Base-by-base conservation (phyloP, 2,113 vertebrate species). In the Romanogobio albipinnatus region DNA sequence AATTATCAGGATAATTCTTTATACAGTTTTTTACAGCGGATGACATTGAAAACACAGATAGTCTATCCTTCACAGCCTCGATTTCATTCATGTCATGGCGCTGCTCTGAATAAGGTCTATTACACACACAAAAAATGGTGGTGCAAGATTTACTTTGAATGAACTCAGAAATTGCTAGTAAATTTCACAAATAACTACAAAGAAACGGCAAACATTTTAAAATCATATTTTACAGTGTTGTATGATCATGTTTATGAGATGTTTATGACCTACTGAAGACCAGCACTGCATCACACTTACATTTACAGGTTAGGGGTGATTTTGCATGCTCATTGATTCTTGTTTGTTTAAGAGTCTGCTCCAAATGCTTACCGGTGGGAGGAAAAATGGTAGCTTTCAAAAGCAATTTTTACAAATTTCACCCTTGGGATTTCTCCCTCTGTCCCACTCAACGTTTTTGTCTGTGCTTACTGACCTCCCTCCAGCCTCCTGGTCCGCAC, bases 381-480 rank as follows among this genome's bases (percentile, higher is more conserved):
- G n/a, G 51, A 71, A 64, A 19, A 71, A 68, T 9, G 8, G 29
- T 11, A 70, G 9, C 26, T 43, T 51, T 76, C 36, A 58, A 68
- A 80, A 13, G 26, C 75, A 51, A 59, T 83, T 49, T 61, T 73
- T 24, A 4, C 33, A 76, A 76, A n/a, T 39, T 81, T 76, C 33
- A 59, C 53, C 58, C 36, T 61, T 14, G 47, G 45, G 79, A 45
- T 84, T 84, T 80, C 29, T 61, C n/a, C 24, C 66, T 80, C 71
- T 84, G 22, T 77, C 51, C 62, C 70, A 62, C 70, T 66, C 75
- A 49, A 78, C 33, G 11, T 85, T 79, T 59, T 68, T 61, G 73
- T 82, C 68, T 85, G 45, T 66, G 81, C 53, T 85, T 84, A 81
- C 76, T 90, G 88, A 92, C 88, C 86, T 87, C 49, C 80, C 43